phyloP scores from a whole-genome alignment of 2,113 vertebrate species.

The Saccopteryx leptura region DNA sequence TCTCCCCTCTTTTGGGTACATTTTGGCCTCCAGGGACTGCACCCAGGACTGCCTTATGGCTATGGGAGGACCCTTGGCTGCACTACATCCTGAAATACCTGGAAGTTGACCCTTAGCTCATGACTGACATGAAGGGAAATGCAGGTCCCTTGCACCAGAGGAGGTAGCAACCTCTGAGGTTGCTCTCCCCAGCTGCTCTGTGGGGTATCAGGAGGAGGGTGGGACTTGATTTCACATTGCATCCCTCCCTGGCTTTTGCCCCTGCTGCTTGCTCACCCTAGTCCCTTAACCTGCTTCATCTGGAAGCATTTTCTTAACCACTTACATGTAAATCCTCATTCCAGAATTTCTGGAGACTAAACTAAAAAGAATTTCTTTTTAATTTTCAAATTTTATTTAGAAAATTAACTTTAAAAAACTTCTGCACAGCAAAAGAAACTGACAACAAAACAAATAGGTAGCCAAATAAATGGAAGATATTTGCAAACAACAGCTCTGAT shows the following conservation, averaged over 20 bases:
- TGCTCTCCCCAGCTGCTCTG: not conserved
- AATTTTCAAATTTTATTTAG: no score
- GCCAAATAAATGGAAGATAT: no score
- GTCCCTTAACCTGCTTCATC: not conserved
- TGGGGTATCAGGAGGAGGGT: not conserved
- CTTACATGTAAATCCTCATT: not conserved
- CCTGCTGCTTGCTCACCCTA: not conserved
- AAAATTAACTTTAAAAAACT: no score
- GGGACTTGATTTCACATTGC: not conserved
- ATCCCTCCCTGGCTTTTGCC: not conserved
- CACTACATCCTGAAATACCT: not conserved
- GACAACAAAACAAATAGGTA: no score
- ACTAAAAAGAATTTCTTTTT: not conserved
- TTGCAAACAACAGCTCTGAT: no score
- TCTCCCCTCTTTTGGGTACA: not conserved
- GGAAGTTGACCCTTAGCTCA: not conserved
- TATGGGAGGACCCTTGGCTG: not conserved
- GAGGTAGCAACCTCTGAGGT: not conserved
- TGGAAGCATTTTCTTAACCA: not conserved
- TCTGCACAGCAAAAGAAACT: no score
- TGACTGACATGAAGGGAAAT: not conserved
- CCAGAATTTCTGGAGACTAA: not conserved
- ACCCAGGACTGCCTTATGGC: not conserved
- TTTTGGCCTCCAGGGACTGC: not conserved
- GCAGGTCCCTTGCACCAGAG: not conserved